Percentiles rank a stretch among this genome's conserved stretches.
Conservation (phyloP, 1,140 invertebrate genomes). For the Drosophila lacertosa region DNA sequence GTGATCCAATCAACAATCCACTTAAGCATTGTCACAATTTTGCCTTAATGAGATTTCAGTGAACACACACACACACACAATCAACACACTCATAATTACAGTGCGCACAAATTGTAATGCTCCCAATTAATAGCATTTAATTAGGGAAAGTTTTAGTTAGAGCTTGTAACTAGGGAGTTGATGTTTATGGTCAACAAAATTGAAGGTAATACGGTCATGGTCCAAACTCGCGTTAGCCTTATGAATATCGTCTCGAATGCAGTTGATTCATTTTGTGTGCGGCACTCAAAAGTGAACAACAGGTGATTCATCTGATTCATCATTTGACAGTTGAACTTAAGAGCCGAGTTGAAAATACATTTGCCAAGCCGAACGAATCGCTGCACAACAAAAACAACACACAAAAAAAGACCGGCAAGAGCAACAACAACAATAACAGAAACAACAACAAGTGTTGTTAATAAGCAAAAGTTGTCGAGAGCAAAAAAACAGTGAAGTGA, state of each 20-base stretch:
- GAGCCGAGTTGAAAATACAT: conserved; percentile 14
- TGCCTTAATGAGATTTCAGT: conserved; percentile 16
- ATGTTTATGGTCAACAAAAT: background rate
- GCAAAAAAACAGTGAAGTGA: background rate
- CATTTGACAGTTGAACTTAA: conserved; percentile 42
- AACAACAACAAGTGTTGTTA: conserved; percentile 31
- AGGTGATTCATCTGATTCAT: conserved; percentile 48
- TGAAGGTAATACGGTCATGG: conserved; percentile 10
- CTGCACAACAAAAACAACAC: too few species aligned
- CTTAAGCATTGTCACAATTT: conserved; percentile 15
- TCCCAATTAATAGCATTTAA: conserved; percentile 29
- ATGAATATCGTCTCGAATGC: background rate
- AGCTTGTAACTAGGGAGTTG: background rate
- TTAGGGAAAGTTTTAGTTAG: conserved; percentile 50
- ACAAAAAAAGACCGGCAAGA: conserved; percentile 27
- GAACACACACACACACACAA: background rate
- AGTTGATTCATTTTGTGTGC: conserved; percentile 30
- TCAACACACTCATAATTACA: conserved; percentile 15
- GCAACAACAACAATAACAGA: conserved; percentile 8
- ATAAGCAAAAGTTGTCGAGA: conserved; percentile 65
- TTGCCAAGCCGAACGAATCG: conserved; percentile 16
- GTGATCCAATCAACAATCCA: conserved; percentile 8
- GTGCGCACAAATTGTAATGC: conserved; percentile 25
- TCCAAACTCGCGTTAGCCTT: background rate
- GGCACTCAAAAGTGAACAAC: conserved; percentile 17